Conservation (phyloP, 2,888 invertebrate genomes). For the Perithous albicinctus region DNA sequence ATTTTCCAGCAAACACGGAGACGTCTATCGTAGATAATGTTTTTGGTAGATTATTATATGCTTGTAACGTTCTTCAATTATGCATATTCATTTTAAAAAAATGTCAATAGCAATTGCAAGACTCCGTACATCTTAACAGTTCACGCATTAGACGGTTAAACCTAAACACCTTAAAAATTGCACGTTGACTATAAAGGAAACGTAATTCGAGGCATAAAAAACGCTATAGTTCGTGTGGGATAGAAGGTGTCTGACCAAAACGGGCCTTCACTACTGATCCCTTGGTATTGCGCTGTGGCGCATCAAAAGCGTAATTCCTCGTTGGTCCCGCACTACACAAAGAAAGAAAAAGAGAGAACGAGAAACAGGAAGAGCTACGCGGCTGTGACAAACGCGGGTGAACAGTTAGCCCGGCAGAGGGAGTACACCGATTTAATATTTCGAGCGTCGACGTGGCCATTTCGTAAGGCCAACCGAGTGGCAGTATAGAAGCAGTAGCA, state of each 20-base stretch:
- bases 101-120: no score
- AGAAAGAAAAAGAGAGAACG: background rate
- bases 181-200: no score
- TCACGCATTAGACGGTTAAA: no score
- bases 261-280: background rate
- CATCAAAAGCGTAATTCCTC: background rate
- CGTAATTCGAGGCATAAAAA: no score
- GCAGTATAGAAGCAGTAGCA: conserved; percentile 1
- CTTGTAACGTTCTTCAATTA: no score
- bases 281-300: background rate
- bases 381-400: conserved; percentile 14
- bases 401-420: conserved; percentile 10
- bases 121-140: no score
- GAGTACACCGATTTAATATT: conserved; percentile 49
- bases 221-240: no score
- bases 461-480: conserved; percentile 32
- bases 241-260: background rate
- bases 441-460: conserved; percentile 47
- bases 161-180: no score
- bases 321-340: background rate
- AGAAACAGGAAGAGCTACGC: background rate
- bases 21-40: background rate
- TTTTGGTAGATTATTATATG: no score
- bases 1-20: background rate
- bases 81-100: no score